Percentiles rank a stretch among this genome's conserved stretches.
phyloP scores from a whole-genome alignment of 2,797 vertebrate species.

The Bradypodion ventrale region DNA sequence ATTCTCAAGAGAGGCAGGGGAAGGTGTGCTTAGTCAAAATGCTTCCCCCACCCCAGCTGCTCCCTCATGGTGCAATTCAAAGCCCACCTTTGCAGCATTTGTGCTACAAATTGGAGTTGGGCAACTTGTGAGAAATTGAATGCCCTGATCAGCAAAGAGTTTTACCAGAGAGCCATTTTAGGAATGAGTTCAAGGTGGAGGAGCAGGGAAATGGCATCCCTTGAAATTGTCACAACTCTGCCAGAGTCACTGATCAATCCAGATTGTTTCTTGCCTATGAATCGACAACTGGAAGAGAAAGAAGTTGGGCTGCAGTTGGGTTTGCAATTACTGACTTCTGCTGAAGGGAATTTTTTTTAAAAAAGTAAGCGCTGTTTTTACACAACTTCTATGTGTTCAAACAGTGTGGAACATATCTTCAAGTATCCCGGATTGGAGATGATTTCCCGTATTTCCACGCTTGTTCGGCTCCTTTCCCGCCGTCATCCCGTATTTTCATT shows the following conservation, averaged over 20 bases:
- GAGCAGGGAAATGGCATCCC: background rate
- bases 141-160: background rate
- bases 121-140: background rate
- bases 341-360: too few relatives aligned
- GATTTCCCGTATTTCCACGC: too few relatives aligned
- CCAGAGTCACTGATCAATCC: background rate
- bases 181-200: background rate
- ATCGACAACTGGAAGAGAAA: background rate
- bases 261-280: background rate
- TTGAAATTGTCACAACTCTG: background rate
- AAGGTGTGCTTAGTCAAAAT: background rate
- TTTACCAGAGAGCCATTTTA: background rate
- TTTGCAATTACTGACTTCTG: background rate
- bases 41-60: background rate
- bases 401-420: too few relatives aligned
- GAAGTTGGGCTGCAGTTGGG: background rate
- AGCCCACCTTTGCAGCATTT: background rate
- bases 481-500: too few relatives aligned
- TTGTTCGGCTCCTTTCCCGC: too few relatives aligned
- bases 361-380: background rate
- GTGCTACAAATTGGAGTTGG: background rate
- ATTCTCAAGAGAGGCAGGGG: background rate
- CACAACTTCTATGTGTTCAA: constrained; percentile 2
- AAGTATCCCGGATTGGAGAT: too few relatives aligned
- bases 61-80: background rate